Conservation (phyloP, 1,140 invertebrate species). For the Tenebrio molitor region DNA sequence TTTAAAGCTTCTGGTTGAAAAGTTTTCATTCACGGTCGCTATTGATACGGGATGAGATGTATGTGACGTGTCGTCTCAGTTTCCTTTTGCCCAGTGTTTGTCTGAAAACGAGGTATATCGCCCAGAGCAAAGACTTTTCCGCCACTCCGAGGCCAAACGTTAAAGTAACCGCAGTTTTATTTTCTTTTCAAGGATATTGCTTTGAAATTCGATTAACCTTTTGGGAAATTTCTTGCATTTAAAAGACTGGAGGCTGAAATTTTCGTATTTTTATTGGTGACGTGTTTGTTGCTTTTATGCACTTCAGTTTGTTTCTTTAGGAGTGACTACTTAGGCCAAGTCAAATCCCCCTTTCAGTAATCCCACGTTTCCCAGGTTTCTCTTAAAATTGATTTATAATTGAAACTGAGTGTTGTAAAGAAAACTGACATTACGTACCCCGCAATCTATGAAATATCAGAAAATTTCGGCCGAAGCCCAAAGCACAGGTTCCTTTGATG, state of each 20-base stretch:
- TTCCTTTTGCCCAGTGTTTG: background rate
- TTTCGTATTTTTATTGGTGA: no score
- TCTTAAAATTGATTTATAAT: background rate
- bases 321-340: no score
- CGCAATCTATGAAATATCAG: constrained; percentile 6
- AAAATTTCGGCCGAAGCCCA: constrained; percentile 5
- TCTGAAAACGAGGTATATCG: constrained; percentile 2
- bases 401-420: background rate
- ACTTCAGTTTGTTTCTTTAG: no score
- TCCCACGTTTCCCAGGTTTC: no score
- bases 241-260: no score
- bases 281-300: no score
- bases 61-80: constrained; percentile 24
- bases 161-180: no score
- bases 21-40: constrained; percentile 31
- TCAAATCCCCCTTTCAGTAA: no score
- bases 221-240: background rate
- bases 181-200: background rate
- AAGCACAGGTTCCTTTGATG: background rate
- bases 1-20: constrained; percentile 26
- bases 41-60: constrained; percentile 32
- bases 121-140: constrained; percentile 9
- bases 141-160: background rate
- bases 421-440: background rate
- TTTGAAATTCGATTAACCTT: constrained; percentile 1